Evolutionary conservation across 64 coral and sea anemone species (phyloP), one percentile per base, ranked within the genome.

Genomic region (Stichodactyla mertensii): DNA sequence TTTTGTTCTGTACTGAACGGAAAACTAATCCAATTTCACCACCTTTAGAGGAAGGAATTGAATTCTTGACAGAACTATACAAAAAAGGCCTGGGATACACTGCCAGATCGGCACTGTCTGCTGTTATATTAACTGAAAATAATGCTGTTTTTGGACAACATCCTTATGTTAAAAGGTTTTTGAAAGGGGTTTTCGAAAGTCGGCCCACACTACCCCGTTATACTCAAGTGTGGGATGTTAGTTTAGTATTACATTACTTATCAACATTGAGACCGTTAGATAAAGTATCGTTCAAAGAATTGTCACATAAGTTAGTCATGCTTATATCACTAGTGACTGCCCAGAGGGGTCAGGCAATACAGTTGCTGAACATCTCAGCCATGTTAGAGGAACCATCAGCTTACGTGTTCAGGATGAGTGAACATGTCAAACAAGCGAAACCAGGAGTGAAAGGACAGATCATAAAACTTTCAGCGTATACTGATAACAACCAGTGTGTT

Each of bases 11-110:
- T 79, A 7, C 57, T 18, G 24, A 85, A 88, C 77, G 87, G 57
- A 59, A 92, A 92, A 88, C 85, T 86, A 66, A 92, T 92, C 54
- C 83, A 83, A 51, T 92, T 92, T 64, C 87, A 18, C 57, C 90
- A 59, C 83, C 82, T 92, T 55, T 87, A 16, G 24, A 51, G 26
- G 79, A 88, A 62, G 91, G 85, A 52, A 57, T 57, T 57, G 56
- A 57, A 57, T 57, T 57, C 56, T 86, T 15, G 69, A 69, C 19
- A 66, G 85, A 27, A 62, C 64, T 4, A 5, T 87, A 31, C 62
- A 87, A 87, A 52, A 64, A 87, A 64, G 31, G 31, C 0, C 31
- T 36, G 31, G 31, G 31, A 36, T 36, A 36, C 31, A 36, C 31
- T 36, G 31, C 31, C 31, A 36, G 31, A 2, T 36, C 31, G 31